These are phyloP conservation scores for Sinelater perroti DNA, from an alignment of 2,888 invertebrate genomes.

Conservation along the genomic window DNA sequence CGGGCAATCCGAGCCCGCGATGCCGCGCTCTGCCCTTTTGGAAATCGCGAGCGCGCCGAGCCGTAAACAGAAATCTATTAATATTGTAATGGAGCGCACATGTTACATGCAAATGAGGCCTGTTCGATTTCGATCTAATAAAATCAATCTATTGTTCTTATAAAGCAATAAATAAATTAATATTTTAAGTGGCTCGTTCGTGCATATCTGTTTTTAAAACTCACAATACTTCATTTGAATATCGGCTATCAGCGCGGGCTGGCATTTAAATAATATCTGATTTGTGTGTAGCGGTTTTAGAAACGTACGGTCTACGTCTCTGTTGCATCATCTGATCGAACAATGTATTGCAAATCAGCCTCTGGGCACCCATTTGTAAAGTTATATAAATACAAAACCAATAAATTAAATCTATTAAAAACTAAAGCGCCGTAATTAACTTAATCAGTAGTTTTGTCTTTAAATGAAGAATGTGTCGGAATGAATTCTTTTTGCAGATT, in stretches of 20 bases:
- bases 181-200: conserved; percentile 50
- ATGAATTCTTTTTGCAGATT: too few species aligned
- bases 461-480: too few species aligned
- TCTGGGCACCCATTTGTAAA: too few species aligned
- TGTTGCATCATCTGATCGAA: not conserved
- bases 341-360: too few species aligned
- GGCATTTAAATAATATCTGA: conserved; percentile 50
- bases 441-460: too few species aligned
- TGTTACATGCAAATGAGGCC: conserved; percentile 56
- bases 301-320: conserved; percentile 2
- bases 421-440: too few species aligned
- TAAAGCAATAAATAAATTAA: conserved; percentile 60
- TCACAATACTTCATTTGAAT: conserved; percentile 55
- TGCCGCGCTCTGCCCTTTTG: conserved; percentile 21
- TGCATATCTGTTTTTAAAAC: conserved; percentile 40
- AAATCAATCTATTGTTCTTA: conserved; percentile 61
- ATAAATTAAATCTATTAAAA: too few species aligned
- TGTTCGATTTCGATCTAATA: conserved; percentile 60
- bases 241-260: conserved; percentile 52
- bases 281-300: conserved; percentile 30
- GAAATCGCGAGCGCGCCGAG: conserved; percentile 13
- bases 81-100: conserved; percentile 52
- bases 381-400: too few species aligned
- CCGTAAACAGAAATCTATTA: conserved; percentile 49
- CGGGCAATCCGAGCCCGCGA: conserved; percentile 19